Evolutionary conservation across 2,797 vertebrate species (phyloP).

Genomic region (Hippopotamyrus pictus): DNA sequence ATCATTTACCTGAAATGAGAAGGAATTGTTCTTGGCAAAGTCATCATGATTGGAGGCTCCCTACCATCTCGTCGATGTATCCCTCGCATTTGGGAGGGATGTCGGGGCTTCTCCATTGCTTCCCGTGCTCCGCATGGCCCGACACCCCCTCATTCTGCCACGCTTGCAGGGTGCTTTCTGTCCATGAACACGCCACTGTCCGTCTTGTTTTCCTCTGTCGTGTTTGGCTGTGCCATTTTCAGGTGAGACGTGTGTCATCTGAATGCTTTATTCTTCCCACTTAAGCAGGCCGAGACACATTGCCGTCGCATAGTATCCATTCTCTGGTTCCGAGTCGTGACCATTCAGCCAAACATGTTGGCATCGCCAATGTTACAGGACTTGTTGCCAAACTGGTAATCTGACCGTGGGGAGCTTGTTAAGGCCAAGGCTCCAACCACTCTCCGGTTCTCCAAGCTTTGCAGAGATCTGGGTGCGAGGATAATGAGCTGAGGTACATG

Average conservation of each 20-base stretch:
- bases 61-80: background rate
- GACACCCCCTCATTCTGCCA: background rate
- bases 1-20: background rate
- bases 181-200: background rate
- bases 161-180: background rate
- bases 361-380: background rate
- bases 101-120: background rate
- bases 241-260: background rate
- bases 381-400: background rate
- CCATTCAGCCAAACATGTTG: background rate
- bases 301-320: background rate
- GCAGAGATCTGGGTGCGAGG: background rate
- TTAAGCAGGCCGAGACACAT: background rate
- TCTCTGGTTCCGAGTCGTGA: background rate
- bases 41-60: background rate
- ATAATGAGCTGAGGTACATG: background rate
- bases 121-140: background rate
- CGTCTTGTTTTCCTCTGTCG: background rate
- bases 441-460: background rate
- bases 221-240: background rate
- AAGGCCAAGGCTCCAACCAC: background rate
- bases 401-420: background rate
- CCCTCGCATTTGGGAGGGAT: background rate
- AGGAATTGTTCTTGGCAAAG: background rate
- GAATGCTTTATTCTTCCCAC: background rate